phyloP scores from a whole-genome alignment of 2,113 vertebrate species.

The Acanthisitta chloris region DNA sequence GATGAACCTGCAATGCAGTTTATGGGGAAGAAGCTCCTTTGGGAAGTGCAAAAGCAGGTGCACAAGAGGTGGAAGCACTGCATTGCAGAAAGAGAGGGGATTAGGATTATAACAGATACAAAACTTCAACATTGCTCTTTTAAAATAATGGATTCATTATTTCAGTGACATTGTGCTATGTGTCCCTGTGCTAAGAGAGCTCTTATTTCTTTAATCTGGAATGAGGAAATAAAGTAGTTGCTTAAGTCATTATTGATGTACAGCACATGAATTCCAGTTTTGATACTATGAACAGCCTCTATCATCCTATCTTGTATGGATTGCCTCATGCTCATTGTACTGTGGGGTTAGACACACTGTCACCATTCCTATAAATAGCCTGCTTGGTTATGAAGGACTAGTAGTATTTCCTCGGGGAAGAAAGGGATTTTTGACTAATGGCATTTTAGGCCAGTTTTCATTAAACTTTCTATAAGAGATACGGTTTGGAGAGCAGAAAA shows the following conservation, averaged over 20 bases:
- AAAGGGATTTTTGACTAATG: not conserved
- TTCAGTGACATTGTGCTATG: not conserved
- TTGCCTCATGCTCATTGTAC: slow-evolving; percentile 16
- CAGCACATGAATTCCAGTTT: slow-evolving; percentile 1
- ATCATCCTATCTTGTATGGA: not conserved
- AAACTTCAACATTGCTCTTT: not conserved
- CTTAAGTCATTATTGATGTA: not conserved
- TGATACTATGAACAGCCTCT: slow-evolving; percentile 23
- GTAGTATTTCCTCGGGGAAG: not conserved
- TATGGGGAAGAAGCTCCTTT: not conserved
- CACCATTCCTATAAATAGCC: slow-evolving; percentile 53
- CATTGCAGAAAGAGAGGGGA: not conserved
- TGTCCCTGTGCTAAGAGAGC: not conserved
- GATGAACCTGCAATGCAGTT: not conserved
- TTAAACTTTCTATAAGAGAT: not conserved
- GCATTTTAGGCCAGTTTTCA: not conserved
- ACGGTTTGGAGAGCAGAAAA: not conserved
- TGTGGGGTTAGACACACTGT: slow-evolving; percentile 7
- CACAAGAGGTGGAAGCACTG: not conserved
- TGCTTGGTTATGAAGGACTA: slow-evolving; percentile 18
- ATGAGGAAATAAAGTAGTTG: not conserved
- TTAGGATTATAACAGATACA: not conserved
- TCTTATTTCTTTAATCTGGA: not conserved
- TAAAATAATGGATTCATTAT: not conserved
- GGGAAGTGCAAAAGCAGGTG: not conserved